Base-by-base conservation (phyloP, 2,113 vertebrate genomes). In the Oryzias curvinotus region DNA sequence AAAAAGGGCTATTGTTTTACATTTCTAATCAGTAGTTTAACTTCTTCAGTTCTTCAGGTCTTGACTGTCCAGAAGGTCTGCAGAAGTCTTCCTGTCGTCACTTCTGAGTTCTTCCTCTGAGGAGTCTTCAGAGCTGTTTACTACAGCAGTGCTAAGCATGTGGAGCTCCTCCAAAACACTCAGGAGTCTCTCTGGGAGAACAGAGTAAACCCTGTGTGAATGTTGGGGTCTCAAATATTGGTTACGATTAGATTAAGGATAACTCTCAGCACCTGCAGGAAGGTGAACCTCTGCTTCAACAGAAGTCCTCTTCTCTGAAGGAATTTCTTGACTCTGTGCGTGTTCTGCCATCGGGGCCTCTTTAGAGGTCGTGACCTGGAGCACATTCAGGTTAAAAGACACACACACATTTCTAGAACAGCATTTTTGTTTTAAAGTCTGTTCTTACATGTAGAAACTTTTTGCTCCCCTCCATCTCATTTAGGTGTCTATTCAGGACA, bases 41-140 rank as follows among this genome's bases (percentile, higher is more conserved):
- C n/a, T 47, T 46, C 17, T 14, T 46, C 36, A 44, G 49, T 62
- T 77, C 65, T n/a, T 63, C 63, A 82, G 61, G 72, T 77, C 62
- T 84, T 72, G 83, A 62, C 65, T 60, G 65, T 71, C 65, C 46
- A 12, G 47, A 18, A 64, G 46, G 52, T 46, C 65, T 8, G 61
- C 54, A 18, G 65, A 57, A 7, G 54, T 47, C 59, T 51, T 72
- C 60, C 61, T 47, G 49, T 69, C 64, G 61, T 84, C 75, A 19
- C 1, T 46, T 67, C 73, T 23, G 76, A 64, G 55, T 50, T 81
- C 81, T 45, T 83, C 88, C 57, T 91, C 91, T 16, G 65, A 81
- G 21, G 84, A 87, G 53, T 89, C 88, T 30, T 91, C 92, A 19
- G 90, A 90, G 73, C 89, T 88, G 81, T 87, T 81, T 51, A 89